Base-by-base conservation (phyloP, 2,113 vertebrate species). In the Anser brachyrhynchus region DNA sequence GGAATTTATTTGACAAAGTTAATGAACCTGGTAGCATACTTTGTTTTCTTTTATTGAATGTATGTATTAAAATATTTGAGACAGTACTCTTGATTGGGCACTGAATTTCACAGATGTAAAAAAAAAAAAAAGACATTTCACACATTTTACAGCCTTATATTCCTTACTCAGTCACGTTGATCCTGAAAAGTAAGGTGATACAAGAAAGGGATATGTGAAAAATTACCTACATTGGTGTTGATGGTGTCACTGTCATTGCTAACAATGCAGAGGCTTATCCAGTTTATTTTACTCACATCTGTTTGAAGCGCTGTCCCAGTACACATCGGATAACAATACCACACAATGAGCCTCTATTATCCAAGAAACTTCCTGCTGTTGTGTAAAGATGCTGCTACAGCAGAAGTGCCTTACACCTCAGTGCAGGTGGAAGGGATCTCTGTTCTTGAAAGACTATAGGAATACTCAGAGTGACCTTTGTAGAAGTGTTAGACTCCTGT, bases 1-100 rank as follows among this genome's bases (percentile, higher is more conserved):
- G 71, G 69, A 95, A 87, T 91, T 80, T 49, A 73, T 96, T 59
- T 81, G n/a, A 81, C 21, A 69, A 89, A 92, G 15, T 86, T 96
- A 92, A 61, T 67, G 44, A 96, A 96, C 78, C 35, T 67, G 83
- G 16, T 67, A 74, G 46, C 46, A 22, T 49, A 22, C 46, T 22
- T 49, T 39, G 39, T 39, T 49, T 18, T 44, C 19, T 49, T 49
- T 92, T 93, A 51, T 70, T 33, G 90, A 94, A 92, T 84, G 92
- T 87, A 33, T 66, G 21, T 49, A 44, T 72, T 71, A 87, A 83
- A 79, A 92, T 66, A 22, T 14, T 74, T 49, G 54, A 55, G 58
- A 43, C 16, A 7, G 20, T 74, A 61, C 3, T 5, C 5, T 82
- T 93, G n/a, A 93, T 78, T 93, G 86, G 69, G 11, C 11, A 74